Evolutionary conservation across 2,888 invertebrate species (phyloP), one percentile per base, ranked within the genome.

Genomic region (Augiades crinisus): DNA sequence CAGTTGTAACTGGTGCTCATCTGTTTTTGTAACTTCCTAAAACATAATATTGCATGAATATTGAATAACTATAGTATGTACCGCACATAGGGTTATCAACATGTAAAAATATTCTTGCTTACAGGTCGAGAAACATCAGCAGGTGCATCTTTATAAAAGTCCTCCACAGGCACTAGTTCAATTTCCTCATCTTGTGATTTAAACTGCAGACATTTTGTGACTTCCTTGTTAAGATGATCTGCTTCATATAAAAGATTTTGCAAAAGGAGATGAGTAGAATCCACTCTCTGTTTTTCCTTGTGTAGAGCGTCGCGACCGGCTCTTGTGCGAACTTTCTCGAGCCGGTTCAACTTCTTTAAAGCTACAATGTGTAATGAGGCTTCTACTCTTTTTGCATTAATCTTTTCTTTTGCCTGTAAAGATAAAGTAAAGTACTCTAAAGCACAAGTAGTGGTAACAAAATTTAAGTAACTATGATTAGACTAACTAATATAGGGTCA

Each of bases 171-270:
- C 1, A 99, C 95, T 43, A 99, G 89, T 68, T 97, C 95, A 66
- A 99, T 97, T 70, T 95, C 95, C 82, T 98, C 97, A 91, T 98
- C 98, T 77, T 96, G 96, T 6, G 98, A 98, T 74, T 97, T 98
- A 75, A 98, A 98, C 72, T 98, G 96, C 54, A 97, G 91, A 72
- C 98, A 98, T 70, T 97, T 97, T 13, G 95, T 94, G n/a, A 97
- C 97, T 91, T 99, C 98, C 64, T 97, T 96, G 63, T 97, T 95
- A 13, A 99, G 90, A 87, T 99, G 98, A 72, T 96, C 95, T 5
- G 96, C 94, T 91, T 99, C 99, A 77, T 99, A 99, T 3, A 98
- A 86, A 44, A 99, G 91, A 85, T 99, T 99, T 81, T 99, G 98
- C 47, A 98, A 90, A 64, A 96, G 95, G 44, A 99, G 83, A 72